Percentiles rank a stretch among this genome's conserved stretches.
These are phyloP conservation scores for Euproctis similis DNA, from an alignment of 2,888 invertebrate genomes.

Conservation along the genomic window DNA sequence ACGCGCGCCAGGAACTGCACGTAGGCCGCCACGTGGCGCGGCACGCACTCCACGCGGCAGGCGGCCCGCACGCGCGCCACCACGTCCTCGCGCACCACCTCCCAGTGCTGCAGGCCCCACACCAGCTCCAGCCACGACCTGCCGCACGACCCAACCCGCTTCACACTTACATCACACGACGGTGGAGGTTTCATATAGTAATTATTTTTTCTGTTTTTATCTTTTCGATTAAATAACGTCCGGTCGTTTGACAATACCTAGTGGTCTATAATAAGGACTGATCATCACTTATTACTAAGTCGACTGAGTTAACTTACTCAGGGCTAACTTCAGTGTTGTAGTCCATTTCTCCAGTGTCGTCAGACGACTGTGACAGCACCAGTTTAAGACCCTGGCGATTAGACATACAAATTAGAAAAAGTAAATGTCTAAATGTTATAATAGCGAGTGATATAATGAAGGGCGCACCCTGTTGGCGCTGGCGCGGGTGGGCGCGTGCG, in stretches of 20 bases:
- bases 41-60: conserved; percentile 92
- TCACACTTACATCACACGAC: too few species aligned
- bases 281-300: too few species aligned
- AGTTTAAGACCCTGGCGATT: conserved; percentile 85
- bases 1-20: conserved; percentile 88
- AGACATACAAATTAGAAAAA: too few species aligned
- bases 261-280: too few species aligned
- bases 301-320: conserved; percentile 65
- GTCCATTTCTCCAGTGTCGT: conserved; percentile 60
- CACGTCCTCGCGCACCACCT: conserved; percentile 80
- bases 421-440: too few species aligned
- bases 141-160: too few species aligned
- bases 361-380: conserved; percentile 75
- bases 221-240: too few species aligned
- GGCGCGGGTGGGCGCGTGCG: conserved; percentile 83
- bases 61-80: conserved; percentile 87
- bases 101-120: conserved; percentile 87
- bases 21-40: conserved; percentile 87
- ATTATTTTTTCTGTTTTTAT: too few species aligned
- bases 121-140: conserved; percentile 70
- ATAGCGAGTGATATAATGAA: too few species aligned
- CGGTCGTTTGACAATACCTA: too few species aligned
- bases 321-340: conserved; percentile 65
- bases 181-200: too few species aligned
- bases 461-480: conserved; percentile 81